Percentiles rank a stretch among this genome's conserved stretches.
Conservation (phyloP, 2,888 invertebrate genomes). For the Phyllotreta striolata region DNA sequence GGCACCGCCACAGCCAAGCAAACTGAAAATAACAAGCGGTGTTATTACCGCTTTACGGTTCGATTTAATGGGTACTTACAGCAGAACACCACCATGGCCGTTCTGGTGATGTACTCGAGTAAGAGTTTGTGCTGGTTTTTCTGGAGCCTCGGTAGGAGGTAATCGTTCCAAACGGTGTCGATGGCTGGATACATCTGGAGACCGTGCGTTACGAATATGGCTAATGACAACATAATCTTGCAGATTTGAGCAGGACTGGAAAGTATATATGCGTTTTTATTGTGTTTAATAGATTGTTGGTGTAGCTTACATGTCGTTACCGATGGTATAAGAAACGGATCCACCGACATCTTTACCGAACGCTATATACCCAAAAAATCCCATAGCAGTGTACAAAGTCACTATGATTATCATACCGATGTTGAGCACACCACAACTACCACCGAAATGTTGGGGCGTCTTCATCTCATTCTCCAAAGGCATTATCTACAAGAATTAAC, state of each 20-base stretch:
- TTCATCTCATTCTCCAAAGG: conserved; percentile 96
- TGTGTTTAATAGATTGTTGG: neutral
- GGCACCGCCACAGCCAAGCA: conserved; percentile 86
- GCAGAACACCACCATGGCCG: conserved; percentile 79
- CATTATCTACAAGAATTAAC: conserved; percentile 71
- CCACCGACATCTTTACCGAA: conserved; percentile 78
- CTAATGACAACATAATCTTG: conserved; percentile 76
- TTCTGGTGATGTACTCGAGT: conserved; percentile 83
- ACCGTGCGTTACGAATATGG: conserved; percentile 91
- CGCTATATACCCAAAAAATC: conserved; percentile 89
- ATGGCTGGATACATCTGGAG: conserved; percentile 96
- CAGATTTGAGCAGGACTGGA: conserved; percentile 75
- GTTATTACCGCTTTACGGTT: neutral
- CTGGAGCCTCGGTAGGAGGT: conserved; percentile 68
- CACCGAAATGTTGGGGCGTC: conserved; percentile 81
- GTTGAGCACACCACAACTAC: conserved; percentile 84
- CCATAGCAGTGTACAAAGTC: conserved; percentile 85
- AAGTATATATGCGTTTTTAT: conserved; percentile 36
- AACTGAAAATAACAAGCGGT: conserved; percentile 68
- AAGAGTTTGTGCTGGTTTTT: conserved; percentile 68
- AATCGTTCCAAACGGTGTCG: conserved; percentile 89
- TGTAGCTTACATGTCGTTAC: conserved; percentile 57
- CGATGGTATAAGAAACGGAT: conserved; percentile 86
- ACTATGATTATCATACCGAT: conserved; percentile 83
- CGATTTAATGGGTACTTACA: conserved; percentile 70